These are phyloP conservation scores for Ptychodera flava DNA, from an alignment of 35 echinoderm and acorn worm species.

Conservation along the genomic window DNA sequence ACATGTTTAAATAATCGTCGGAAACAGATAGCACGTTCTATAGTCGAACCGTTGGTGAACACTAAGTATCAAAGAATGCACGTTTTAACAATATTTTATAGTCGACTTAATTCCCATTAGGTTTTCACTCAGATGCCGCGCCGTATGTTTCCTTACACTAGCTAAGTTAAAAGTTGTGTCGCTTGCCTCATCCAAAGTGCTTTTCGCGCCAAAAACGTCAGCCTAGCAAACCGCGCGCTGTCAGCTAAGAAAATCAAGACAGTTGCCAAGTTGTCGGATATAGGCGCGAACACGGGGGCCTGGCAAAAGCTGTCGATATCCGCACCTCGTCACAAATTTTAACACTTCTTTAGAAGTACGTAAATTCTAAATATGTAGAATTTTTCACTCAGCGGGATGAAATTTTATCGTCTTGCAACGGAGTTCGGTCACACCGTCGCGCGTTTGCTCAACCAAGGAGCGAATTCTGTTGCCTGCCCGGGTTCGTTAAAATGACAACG, in stretches of 20 bases:
- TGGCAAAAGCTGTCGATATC: not conserved
- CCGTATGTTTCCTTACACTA: not conserved
- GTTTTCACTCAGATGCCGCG: no score
- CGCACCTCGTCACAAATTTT: not conserved
- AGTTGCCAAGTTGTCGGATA: not conserved
- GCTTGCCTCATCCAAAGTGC: not conserved
- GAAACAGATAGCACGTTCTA: no score
- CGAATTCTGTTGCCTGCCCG: no score
- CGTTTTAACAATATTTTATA: no score
- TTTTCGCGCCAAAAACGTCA: not conserved
- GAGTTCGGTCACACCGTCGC: not conserved
- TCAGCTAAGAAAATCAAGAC: not conserved
- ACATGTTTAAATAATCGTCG: no score
- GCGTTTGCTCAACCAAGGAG: no score
- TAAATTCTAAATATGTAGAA: not conserved
- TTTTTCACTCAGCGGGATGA: not conserved
- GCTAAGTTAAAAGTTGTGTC: not conserved
- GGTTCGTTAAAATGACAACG: no score
- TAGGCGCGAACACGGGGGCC: not conserved
- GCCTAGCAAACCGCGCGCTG: not conserved
- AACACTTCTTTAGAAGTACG: not conserved
- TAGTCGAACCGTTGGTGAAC: no score
- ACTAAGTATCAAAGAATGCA: no score
- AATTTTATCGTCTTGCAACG: not conserved
- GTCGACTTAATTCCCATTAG: no score